Percentiles rank a stretch among this genome's conserved stretches.
Conservation (phyloP, 2,888 invertebrate species). For the Calameuta pallipes region DNA sequence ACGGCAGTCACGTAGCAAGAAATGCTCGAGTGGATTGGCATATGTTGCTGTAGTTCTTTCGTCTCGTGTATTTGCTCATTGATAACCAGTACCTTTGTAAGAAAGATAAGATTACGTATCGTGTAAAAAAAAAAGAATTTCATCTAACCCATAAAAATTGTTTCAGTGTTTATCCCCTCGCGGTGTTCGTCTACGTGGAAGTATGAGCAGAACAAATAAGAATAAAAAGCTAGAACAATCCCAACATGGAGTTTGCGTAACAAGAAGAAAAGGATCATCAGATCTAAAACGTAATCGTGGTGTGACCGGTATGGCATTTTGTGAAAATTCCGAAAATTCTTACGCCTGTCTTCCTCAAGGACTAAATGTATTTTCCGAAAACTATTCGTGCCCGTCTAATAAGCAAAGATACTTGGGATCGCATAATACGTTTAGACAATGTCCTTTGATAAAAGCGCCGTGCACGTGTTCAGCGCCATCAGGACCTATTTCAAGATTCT, state of each 20-base stretch:
- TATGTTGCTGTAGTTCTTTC: slow-evolving; percentile 39
- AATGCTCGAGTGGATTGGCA: slow-evolving; percentile 39
- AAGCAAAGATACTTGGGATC: background rate
- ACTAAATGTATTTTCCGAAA: background rate
- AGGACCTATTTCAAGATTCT: background rate
- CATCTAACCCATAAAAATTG: background rate
- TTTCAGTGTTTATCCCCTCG: slow-evolving; percentile 9
- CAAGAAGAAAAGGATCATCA: slow-evolving; percentile 3
- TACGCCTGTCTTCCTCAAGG: background rate
- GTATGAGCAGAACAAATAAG: background rate
- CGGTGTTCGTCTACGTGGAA: slow-evolving; percentile 6
- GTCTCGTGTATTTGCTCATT: slow-evolving; percentile 41
- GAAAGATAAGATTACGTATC: slow-evolving; percentile 5
- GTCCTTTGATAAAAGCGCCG: background rate
- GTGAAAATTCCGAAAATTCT: background rate
- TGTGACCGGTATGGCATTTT: background rate
- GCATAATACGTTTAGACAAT: background rate
- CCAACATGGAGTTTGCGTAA: background rate
- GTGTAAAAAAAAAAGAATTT: background rate
- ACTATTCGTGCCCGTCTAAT: background rate
- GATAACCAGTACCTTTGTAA: slow-evolving; percentile 40
- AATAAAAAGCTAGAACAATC: background rate
- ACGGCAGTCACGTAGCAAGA: slow-evolving; percentile 9
- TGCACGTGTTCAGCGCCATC: background rate
- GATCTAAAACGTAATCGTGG: background rate